Conservation (phyloP, 2,113 vertebrate genomes). For the Opisthocomus hoazin region DNA sequence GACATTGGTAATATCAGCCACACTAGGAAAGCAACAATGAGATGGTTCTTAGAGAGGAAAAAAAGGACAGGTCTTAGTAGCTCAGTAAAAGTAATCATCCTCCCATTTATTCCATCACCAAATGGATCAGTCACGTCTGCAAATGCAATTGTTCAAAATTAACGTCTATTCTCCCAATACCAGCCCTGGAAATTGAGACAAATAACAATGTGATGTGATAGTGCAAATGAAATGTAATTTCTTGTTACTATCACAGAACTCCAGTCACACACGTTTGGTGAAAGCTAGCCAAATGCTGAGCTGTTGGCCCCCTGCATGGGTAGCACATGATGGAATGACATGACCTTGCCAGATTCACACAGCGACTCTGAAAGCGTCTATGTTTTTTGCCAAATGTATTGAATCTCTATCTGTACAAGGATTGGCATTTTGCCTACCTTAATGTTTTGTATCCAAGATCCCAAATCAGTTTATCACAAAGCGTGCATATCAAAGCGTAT, state of each 20-base stretch:
- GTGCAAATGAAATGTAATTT: background rate
- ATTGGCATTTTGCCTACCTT: background rate
- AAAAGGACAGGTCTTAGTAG: background rate
- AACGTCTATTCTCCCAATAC: background rate
- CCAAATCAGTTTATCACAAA: background rate
- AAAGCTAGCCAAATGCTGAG: background rate
- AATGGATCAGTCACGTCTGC: background rate
- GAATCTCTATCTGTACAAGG: background rate
- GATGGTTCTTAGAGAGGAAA: background rate
- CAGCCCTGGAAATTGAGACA: background rate
- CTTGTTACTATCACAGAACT: background rate
- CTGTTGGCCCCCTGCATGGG: background rate
- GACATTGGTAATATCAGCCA: background rate
- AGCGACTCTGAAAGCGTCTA: background rate
- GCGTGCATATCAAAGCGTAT: too few species aligned
- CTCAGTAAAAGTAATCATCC: slow-evolving; percentile 14
- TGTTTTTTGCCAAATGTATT: background rate
- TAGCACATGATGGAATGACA: background rate
- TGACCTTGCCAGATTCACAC: background rate
- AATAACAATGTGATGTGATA: background rate
- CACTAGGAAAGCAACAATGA: background rate
- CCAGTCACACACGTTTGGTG: background rate
- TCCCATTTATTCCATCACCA: background rate
- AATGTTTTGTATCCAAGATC: background rate
- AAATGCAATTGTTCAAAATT: slow-evolving; percentile 10